Base-by-base conservation (phyloP, 2,113 vertebrate species). In the Copsychus sechellarum region DNA sequence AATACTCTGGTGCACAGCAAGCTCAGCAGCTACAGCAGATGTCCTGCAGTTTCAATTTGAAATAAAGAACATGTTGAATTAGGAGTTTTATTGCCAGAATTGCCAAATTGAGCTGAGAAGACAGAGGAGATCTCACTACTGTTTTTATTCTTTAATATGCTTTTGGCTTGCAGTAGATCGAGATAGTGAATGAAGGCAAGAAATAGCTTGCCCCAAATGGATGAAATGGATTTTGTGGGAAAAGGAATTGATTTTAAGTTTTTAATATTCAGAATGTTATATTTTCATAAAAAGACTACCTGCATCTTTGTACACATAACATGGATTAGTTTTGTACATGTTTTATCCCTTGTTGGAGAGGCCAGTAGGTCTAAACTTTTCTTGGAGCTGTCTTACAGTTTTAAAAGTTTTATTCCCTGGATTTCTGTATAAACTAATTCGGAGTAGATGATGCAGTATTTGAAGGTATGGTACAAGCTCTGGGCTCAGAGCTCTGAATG, bases 21-120 rank as follows among this genome's bases (percentile, higher is more conserved):
- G 70, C 67, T 65, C 12, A 6, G 83, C 76, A 69, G 71, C 53
- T 84, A 8, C 51, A 61, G 81, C 70, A 79, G 65, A 78, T 71
- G 58, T 83, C 88, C 69, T 89, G 70, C 85, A 88, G 62, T 88
- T 88, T 88, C 8, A 25, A 14, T 91, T 80, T 95, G 88, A 78
- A 89, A 84, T 90, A 74, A 91, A 70, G 61, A 78, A 36, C 29
- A 13, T 28, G 56, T 48, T 88, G 72, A 80, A 56, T 90, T 86
- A 71, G 56, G 48, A 88, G 61, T 42, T 93, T 80, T 92, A n/a
- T 47, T 78, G 72, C 43, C 71, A 90, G 53, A n/a, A 65, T 58
- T 91, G 45, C 72, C 38, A 57, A 90, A 47, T 4, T 2, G 33
- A 88, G 72, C 60, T 73, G 79, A 53, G 53, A 85, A 83, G 34